These are phyloP conservation scores for Stegana nigrithorax DNA, from an alignment of 2,888 invertebrate genomes.

Conservation along the genomic window DNA sequence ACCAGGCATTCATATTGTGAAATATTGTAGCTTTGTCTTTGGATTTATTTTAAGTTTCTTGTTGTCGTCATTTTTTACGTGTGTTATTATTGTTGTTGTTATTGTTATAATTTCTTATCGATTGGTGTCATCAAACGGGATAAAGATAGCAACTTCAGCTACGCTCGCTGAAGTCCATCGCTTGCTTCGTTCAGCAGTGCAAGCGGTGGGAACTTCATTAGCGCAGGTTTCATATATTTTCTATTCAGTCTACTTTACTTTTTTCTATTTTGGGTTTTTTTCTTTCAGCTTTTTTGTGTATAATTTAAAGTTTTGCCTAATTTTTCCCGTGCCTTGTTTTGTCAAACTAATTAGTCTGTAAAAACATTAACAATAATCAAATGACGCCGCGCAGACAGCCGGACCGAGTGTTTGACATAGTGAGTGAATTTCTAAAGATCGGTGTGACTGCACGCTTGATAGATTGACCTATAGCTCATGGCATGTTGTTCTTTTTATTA, in stretches of 20 bases:
- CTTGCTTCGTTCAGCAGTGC: no score
- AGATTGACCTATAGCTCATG: no score
- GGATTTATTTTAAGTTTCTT: no score
- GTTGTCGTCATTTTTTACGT: neutral
- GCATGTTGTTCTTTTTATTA: no score
- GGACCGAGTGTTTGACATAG: neutral
- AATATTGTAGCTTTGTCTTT: no score
- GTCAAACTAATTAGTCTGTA: conserved; percentile 65
- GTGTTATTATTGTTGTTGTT: conserved; percentile 7
- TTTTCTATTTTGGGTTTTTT: conserved; percentile 37
- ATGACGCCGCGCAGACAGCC: conserved; percentile 35
- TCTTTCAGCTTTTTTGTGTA: conserved; percentile 9
- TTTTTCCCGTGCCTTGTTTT: conserved; percentile 43
- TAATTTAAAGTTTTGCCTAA: conserved; percentile 21
- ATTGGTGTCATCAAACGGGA: conserved; percentile 48
- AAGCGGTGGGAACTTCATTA: conserved; percentile 55
- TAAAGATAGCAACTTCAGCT: conserved; percentile 31
- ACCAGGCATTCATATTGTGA: conserved; percentile 30
- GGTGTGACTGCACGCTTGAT: conserved; percentile 47
- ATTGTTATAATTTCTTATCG: conserved; percentile 42
- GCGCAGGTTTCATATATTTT: conserved; percentile 47
- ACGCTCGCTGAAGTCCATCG: no score
- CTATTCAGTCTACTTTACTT: no score
- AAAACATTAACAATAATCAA: conserved; percentile 52
- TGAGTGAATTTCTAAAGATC: conserved; percentile 43